Percentiles rank a stretch among this genome's conserved stretches.
These are phyloP conservation scores for Nothoprocta pentlandii DNA, from an alignment of 2,113 vertebrate species.

Conservation along the genomic window DNA sequence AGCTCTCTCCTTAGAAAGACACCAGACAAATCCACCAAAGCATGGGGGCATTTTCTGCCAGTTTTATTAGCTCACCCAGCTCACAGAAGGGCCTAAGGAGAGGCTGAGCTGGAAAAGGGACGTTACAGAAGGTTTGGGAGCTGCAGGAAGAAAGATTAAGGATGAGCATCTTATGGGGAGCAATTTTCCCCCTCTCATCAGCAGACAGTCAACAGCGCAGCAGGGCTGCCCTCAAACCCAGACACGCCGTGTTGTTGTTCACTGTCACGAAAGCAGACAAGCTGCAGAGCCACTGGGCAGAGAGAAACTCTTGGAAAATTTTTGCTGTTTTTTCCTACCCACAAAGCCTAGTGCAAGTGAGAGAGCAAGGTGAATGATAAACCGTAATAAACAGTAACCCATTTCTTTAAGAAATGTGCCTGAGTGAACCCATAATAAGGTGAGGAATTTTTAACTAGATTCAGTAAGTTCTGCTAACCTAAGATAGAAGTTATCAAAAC, in stretches of 20 bases:
- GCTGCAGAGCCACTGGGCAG: not conserved
- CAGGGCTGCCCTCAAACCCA: not conserved
- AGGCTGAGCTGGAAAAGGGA: not conserved
- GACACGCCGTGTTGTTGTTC: not conserved
- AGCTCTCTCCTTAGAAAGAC: not conserved
- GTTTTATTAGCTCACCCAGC: not conserved
- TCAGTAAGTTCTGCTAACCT: not conserved
- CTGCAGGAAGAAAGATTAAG: not conserved
- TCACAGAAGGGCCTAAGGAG: not conserved
- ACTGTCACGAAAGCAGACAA: not conserved
- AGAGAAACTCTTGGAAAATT: not conserved
- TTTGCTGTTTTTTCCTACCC: not conserved
- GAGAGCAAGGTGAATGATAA: not conserved
- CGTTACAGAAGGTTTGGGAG: not conserved
- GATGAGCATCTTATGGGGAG: not conserved
- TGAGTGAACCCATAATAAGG: not conserved
- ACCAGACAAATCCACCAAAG: not conserved
- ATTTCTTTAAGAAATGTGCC: not conserved
- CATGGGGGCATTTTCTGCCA: not conserved
- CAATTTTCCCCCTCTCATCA: not conserved
- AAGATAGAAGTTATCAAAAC: not conserved
- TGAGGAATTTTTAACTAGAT: not conserved
- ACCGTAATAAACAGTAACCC: not conserved
- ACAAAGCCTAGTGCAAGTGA: not conserved
- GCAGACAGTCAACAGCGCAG: fast-evolving